Percentiles rank a stretch among this genome's conserved stretches.
Evolutionary conservation across 2,797 vertebrate species (phyloP).

Genomic region (Eulemur mongoz): DNA sequence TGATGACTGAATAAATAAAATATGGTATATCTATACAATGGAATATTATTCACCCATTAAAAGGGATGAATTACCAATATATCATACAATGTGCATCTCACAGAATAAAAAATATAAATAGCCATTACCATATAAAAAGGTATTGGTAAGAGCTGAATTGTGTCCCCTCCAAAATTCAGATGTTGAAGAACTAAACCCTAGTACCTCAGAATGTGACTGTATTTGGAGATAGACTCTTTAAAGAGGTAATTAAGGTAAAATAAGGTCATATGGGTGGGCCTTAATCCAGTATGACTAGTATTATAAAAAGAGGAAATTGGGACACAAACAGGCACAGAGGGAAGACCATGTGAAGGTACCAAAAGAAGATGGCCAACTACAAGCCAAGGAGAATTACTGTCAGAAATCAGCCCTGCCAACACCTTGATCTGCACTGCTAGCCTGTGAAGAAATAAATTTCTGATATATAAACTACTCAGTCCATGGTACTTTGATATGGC

Average conservation of each 20-base stretch:
- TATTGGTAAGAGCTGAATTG: background rate
- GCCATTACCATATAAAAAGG: background rate
- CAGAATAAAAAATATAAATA: background rate
- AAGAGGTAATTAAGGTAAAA: background rate
- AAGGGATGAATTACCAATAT: background rate
- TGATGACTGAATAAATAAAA: background rate
- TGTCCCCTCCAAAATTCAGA: background rate
- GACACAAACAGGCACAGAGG: background rate
- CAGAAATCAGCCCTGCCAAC: background rate
- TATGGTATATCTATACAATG: background rate
- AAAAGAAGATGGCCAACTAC: background rate
- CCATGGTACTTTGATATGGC: background rate
- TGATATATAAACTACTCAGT: background rate
- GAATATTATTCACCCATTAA: background rate
- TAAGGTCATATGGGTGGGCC: background rate
- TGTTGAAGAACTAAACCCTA: background rate
- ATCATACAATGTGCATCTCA: background rate
- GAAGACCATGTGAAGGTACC: background rate
- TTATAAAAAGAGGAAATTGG: background rate
- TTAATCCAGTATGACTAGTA: background rate
- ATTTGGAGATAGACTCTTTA: background rate
- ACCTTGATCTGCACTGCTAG: background rate
- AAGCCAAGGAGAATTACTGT: background rate
- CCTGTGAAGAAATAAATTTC: background rate
- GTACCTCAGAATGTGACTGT: background rate